These are phyloP conservation scores for Macaria notata DNA, from an alignment of 2,888 invertebrate genomes.

Conservation along the genomic window DNA sequence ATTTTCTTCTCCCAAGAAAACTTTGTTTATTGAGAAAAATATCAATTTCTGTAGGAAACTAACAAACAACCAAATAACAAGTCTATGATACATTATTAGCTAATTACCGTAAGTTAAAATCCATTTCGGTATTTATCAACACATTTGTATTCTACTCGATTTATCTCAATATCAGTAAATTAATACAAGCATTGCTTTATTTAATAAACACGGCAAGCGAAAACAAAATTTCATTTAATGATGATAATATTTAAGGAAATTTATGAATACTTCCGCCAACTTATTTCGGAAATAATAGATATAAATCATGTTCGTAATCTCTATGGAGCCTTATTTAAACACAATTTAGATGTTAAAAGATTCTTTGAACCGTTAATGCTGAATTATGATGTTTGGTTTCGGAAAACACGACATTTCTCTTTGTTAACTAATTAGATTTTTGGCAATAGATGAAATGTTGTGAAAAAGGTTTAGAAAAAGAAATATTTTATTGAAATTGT, in stretches of 20 bases:
- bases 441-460: too few species aligned
- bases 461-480: too few species aligned
- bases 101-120: too few species aligned
- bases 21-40: too few species aligned
- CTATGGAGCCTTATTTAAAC: slow-evolving; percentile 16
- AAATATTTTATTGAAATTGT: too few species aligned
- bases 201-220: slow-evolving; percentile 14
- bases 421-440: not conserved
- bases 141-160: not conserved
- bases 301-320: slow-evolving; percentile 25
- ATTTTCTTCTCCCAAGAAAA: too few species aligned
- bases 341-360: slow-evolving; percentile 17
- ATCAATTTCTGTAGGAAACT: too few species aligned
- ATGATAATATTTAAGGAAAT: slow-evolving; percentile 24
- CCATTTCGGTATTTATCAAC: too few species aligned
- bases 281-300: slow-evolving; percentile 22
- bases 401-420: not conserved
- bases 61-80: too few species aligned
- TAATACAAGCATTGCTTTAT: slow-evolving; percentile 8
- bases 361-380: slow-evolving; percentile 7
- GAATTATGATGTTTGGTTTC: slow-evolving; percentile 8
- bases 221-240: slow-evolving; percentile 20
- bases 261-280: slow-evolving; percentile 25
- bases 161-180: slow-evolving; percentile 10
- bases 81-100: too few species aligned